These are phyloP conservation scores for Apamea anceps DNA, from an alignment of 2,888 invertebrate genomes.

Conservation along the genomic window DNA sequence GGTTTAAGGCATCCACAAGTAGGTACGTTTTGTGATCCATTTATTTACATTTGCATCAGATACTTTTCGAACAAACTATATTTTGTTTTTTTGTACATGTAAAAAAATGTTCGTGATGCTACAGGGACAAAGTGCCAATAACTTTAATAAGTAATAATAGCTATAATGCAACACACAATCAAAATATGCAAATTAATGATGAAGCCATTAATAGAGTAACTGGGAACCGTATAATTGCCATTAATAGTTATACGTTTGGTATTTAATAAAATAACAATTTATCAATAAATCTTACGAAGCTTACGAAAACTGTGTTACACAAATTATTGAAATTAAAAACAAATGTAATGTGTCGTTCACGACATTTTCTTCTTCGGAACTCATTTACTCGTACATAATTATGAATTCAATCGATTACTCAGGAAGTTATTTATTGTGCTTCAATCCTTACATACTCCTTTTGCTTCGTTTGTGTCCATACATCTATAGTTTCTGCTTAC, in stretches of 20 bases:
- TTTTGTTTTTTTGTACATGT: too few relatives aligned
- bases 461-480: too few relatives aligned
- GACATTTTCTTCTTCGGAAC: neutral
- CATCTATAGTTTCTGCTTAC: too few relatives aligned
- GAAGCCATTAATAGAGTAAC: conserved; percentile 12
- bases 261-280: conserved; percentile 21
- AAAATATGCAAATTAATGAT: conserved; percentile 11
- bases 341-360: neutral
- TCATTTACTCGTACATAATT: neutral
- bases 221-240: conserved; percentile 15
- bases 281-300: conserved; percentile 2
- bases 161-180: conserved; percentile 1
- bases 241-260: conserved; percentile 15
- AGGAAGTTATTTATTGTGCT: neutral
- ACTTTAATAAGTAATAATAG: neutral
- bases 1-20: too few relatives aligned
- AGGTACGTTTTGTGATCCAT: neutral
- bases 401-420: neutral
- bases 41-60: neutral
- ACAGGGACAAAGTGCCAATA: neutral
- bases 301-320: conserved; percentile 12
- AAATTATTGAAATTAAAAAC: neutral
- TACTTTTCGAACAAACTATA: neutral
- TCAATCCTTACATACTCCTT: too few relatives aligned
- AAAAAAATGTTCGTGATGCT: neutral